Evolutionary conservation across 2,888 invertebrate species (phyloP), one percentile per base, ranked within the genome.

Genomic region (Phaedon cochleariae): DNA sequence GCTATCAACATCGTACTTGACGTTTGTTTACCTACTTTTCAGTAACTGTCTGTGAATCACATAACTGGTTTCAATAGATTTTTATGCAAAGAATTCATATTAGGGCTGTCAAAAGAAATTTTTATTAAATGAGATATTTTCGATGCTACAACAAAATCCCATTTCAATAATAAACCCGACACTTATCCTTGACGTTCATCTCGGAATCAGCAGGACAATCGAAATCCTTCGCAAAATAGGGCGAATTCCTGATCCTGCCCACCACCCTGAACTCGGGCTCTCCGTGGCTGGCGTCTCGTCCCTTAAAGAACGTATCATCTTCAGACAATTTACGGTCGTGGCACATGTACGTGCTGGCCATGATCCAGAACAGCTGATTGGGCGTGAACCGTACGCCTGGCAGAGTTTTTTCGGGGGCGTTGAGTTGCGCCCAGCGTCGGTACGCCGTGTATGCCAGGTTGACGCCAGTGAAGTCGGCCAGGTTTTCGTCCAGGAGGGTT

Each of bases 391-490:
- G 85, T 0, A 94, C 84, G 0, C 74, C 73, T 0, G 94, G 93
- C 10, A 94, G 84, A 29, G 85, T 85, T 0, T 84, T 81, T 75
- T 93, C 93, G 0, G 84, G 84, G 0, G 90, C 88, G 77, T 92
- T 87, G 7, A 88, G 84, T 7, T 85, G 82, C 0, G 86, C 87
- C 92, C 92, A 94, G 5, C 87, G 86, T 57, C 88, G 86, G 81
- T 95, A 94, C 0, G 94, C 95, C 71, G 88, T 86, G 81, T 95
- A 96, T 0, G 96, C 93, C 77, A 93, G 90, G 79, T 94, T 94
- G 68, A 95, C 88, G 0, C 96, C 96, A 0, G 94, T 94, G 78
- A 95, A 95, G 80, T 96, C 96, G 0, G 96, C 95, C 58, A 96
- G 92, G 81, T 96, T 96, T 81, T 96, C 96, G 12, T 94, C 94